Evolutionary conservation across 2,113 vertebrate genomes (phyloP), one percentile per base, ranked within the genome.

Genomic region (Pardalotus punctatus): DNA sequence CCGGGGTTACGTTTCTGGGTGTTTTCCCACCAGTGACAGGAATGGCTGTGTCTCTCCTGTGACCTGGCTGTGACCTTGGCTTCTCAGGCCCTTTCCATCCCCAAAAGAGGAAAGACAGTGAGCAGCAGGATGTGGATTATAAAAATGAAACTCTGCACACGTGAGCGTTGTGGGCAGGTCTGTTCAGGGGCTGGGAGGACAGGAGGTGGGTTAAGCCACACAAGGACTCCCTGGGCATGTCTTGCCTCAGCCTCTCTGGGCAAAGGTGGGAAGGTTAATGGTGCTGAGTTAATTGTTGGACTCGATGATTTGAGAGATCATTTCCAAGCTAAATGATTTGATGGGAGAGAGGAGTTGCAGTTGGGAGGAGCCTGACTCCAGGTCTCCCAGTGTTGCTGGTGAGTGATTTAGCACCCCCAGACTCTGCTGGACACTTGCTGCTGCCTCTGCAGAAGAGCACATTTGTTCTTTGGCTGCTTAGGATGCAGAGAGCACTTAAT

Each of bases 291-390:
- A 35, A 47, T 53, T 40, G 11, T 9, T 69, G 61, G 70, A 27
- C n/a, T 69, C 29, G 0, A 0, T 23, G 25, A 14, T 31, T 21
- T 22, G 12, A 28, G 36, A 21, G 33, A 28, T 57, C 23, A 17
- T 29, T 66, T 43, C 67, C 36, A 33, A 42, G 36, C 18, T 12
- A 6, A 23, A 42, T 19, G 12, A 15, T 57, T 20, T 8, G 11
- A 38, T 38, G 28, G 10, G 20, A 74, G 53, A 38, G 25, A 24
- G 29, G 71, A 65, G 45, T 4, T 88, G 56, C 5, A 2, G 14
- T 61, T 53, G 20, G n/a, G 58, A 77, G 76, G 42, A 69, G 7
- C 24, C 14, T 24, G 45, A 6, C 28, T 65, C 66, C 22, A 14
- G 11, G 42, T 70, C 31, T 86, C 45, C n/a, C 7, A 0, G 14